Conservation (phyloP, 2,797 vertebrate species). For the Pteropus rufus region DNA sequence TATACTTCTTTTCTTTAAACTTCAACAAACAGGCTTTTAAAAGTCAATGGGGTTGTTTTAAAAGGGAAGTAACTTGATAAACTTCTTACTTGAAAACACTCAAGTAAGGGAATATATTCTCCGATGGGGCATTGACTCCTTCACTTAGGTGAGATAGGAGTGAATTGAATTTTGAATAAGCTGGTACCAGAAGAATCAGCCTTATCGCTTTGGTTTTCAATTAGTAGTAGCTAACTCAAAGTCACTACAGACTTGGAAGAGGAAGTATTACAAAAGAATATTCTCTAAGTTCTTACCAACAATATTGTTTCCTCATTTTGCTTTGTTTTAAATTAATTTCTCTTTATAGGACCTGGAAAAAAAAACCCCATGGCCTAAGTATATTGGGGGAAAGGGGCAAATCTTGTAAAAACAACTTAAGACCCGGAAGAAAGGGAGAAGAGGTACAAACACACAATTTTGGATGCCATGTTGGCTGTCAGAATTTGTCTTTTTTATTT, state of each 20-base stretch:
- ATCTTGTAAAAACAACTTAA: neutral
- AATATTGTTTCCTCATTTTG: neutral
- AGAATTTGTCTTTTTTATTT: neutral
- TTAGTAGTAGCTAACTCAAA: neutral
- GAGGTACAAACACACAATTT: neutral
- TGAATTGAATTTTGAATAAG: neutral
- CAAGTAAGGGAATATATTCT: neutral
- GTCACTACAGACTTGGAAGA: neutral
- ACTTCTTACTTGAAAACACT: neutral
- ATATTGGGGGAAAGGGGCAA: neutral
- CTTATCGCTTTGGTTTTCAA: neutral
- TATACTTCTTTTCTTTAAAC: neutral
- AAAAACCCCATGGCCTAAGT: neutral
- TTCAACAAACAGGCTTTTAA: conserved; percentile 74
- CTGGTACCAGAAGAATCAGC: neutral
- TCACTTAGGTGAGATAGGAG: neutral
- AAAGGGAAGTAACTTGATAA: conserved; percentile 47
- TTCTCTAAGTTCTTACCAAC: neutral
- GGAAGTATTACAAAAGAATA: neutral
- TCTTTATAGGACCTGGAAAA: neutral
- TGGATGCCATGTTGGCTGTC: neutral
- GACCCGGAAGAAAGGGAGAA: neutral
- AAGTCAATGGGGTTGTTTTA: conserved; percentile 12
- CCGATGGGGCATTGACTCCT: neutral
- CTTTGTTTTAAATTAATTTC: neutral